These are phyloP conservation scores for Aspidoscelis tigris DNA, from an alignment of 2,113 vertebrate species.

Conservation along the genomic window DNA sequence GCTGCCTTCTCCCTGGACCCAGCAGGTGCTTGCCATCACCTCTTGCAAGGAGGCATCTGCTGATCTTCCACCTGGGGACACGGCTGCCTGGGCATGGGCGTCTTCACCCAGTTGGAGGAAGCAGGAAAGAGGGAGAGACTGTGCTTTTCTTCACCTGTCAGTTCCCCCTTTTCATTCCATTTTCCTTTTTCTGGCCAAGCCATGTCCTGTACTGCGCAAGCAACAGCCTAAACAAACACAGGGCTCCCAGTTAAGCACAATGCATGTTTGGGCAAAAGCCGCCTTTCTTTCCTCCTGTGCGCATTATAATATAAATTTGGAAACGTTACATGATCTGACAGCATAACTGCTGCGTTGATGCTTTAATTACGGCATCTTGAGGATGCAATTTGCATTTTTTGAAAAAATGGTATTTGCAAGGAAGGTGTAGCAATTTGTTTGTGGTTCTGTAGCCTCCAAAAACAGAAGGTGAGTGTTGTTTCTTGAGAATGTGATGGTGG, in stretches of 20 bases:
- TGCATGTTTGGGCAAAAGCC: conserved; percentile 68
- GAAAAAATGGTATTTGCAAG: conserved; percentile 68
- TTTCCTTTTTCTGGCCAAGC: conserved; percentile 48
- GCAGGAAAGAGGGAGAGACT: not conserved
- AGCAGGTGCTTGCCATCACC: not conserved
- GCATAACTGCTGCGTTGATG: conserved; percentile 67
- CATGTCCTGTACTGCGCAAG: conserved; percentile 37
- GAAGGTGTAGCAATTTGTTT: not conserved
- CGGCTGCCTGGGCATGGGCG: not conserved
- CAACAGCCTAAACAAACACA: conserved; percentile 58
- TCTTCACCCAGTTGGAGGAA: not conserved
- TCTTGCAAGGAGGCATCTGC: no score
- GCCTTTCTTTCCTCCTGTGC: conserved; percentile 59
- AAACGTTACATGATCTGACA: conserved; percentile 68
- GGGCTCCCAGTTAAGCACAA: conserved; percentile 65
- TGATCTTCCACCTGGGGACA: not conserved
- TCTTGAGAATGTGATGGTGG: no score
- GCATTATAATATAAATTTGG: conserved; percentile 65
- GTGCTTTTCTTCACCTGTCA: not conserved
- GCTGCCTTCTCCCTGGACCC: no score
- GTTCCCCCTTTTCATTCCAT: not conserved
- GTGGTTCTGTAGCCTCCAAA: not conserved
- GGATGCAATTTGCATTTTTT: conserved; percentile 66
- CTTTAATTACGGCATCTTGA: conserved; percentile 71
- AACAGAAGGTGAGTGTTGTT: no score